Base-by-base conservation (phyloP, 1,140 invertebrate genomes). In the Dysdera silvatica region DNA sequence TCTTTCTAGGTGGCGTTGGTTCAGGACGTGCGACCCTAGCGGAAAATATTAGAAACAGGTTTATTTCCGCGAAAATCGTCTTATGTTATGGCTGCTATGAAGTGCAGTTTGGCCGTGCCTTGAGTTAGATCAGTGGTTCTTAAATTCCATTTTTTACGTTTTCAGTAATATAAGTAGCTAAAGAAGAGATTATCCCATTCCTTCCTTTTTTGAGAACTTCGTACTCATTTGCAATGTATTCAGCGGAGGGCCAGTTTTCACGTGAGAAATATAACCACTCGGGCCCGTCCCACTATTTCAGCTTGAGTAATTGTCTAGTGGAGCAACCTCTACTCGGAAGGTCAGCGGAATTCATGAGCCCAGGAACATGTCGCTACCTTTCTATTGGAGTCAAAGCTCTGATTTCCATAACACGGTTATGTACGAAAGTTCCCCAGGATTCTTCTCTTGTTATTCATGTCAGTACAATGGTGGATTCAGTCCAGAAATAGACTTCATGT, bases 271-370 rank as follows among this genome's bases (percentile, higher is more conserved):
- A 23, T 8, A 53, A 28, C 51, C 28, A 28, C 7, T 53, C 23
- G 8, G 51, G 35, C 7, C 51, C 51, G 12, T 53, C 29, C 51
- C 51, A 53, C 51, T 28, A 53, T 53, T 24, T 40, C 18, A 20
- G 20, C 20, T 10, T n/a, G 23, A 28, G 7, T 28, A 53, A 20
- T 10, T 12, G 18, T 12, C 18, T 6, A 16, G 51, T n/a, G 10
- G n/a, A 33, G 10, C 18, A 28, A 14, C 51, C 51, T 40, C 51
- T 53, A 12, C 12, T 33, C 7, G 51, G 51, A 8, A 53, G 31
- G 23, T 53, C 51, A 8, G 51, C 51, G 7, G 51, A 28, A 32
- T 53, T 53, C 12, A 53, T 53, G 10, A n/a, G 8, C 18, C 51
- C 51, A 40, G n/a, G 12, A n/a, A 28, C n/a, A 20, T 53, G 51